Base-by-base conservation (phyloP, 2,888 invertebrate genomes). In the Philaethria dido region DNA sequence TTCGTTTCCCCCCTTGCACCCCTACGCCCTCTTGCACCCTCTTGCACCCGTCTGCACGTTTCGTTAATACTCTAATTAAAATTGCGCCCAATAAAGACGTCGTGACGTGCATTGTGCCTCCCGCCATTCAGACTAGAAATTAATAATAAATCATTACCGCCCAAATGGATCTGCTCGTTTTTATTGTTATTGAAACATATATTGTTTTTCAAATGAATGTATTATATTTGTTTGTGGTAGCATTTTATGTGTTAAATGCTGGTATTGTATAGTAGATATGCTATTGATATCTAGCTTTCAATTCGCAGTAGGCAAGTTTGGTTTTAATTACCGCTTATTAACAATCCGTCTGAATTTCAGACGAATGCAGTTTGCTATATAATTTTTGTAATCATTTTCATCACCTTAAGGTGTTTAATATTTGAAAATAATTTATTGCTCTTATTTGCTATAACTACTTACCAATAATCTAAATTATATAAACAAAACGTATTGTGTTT, bases 11-110 rank as follows among this genome's bases (percentile, higher is more conserved):
- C 62, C 75, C 69, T 73, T 73, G 1, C 16, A 25, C 55, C 18
- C 62, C 45, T 52, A 9, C 62, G 74, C 68, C 72, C 73, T 68
- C 72, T 69, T 71, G 69, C 71, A 70, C 65, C 65, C 66, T 70
- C 60, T 0, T 44, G 70, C 72, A 72, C 65, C 65, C 66, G 71
- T 70, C 69, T 73, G 67, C 67, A 44, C 69, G 66, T 66, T 70
- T 55, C 69, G 68, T 73, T 69, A 63, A 70, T 72, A 72, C 69
- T 73, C 66, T 72, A 73, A 71, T 71, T 71, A 65, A 72, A 73
- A 71, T 64, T 67, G 60, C 59, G 52, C 47, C 55, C 62, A 64
- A 61, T 68, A 68, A 69, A 70, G 45, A 68, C 66, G 60, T 60
- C 62, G 62, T 61, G 52, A 59, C 62, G 60, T 33, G 36, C 33